Base-by-base conservation (phyloP, 2,113 vertebrate species). In the Phylloscopus trochiloides region DNA sequence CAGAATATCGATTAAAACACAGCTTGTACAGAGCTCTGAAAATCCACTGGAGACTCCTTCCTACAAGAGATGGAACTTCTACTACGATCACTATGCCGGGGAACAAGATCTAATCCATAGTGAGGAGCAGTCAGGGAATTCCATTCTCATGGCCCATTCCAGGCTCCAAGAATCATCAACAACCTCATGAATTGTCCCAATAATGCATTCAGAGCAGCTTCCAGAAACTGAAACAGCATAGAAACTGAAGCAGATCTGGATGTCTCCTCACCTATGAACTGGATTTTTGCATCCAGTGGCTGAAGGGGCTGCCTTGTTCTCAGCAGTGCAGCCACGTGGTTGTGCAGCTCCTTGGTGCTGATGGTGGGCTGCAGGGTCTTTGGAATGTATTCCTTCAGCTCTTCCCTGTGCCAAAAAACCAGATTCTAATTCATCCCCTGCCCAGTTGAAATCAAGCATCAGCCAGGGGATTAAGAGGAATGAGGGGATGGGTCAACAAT, bases 191-290 rank as follows among this genome's bases (percentile, higher is more conserved):
- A 47, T 29, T 86, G 68, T 54, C 32, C 83, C 65, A 67, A 14
- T 51, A 89, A n/a, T 7, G 5, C 17, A 7, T 54, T 82, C 75
- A 73, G 29, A 91, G 38, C 58, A 58, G 34, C 58, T 84, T 80
- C 48, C 51, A 40, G 50, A n/a, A 54, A 38, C 40, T 47, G 40
- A 38, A 63, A 17, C 24, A 42, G 57, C 31, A 34, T 2, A 54
- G 54, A 38, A 2, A 32, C 28, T 59, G 31, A 18, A 58, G 36
- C 26, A 88, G 72, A 34, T 47, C 8, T 54, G 16, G 21, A 14
- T 43, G 17, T 55, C 63, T 92, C 97, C 98, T 95, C 94, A 99
- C 99, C 97, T 28, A 99, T 97, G 70, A 99, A 99, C 57, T 90
- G 82, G 50, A 98, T 98, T 97, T 99, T 99, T 76, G 99, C 99